Evolutionary conservation across 2,113 vertebrate species (phyloP), one percentile per base, ranked within the genome.

Genomic region (Caloenas nicobarica): DNA sequence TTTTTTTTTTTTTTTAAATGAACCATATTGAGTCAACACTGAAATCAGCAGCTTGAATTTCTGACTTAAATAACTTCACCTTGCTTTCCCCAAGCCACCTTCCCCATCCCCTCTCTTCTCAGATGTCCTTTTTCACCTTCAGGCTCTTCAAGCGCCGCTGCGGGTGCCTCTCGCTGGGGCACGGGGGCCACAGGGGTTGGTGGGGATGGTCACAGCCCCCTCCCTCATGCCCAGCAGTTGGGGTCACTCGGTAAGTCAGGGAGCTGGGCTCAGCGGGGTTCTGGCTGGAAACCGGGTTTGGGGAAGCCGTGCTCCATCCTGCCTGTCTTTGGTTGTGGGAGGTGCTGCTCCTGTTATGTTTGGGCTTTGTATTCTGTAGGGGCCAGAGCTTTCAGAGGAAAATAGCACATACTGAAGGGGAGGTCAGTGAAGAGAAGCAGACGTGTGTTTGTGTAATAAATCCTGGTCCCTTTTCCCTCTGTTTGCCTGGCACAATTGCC

Each of bases 91-190:
- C 18, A 40, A 24, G 7, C 17, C 22, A 13, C 8, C 13, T 51
- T 76, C 46, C 11, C 79, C 26, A 70, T 48, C 8, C 25, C 9
- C 6, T 83, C 29, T 50, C 34, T 48, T 16, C 10, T 68, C 34
- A 23, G n/a, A 18, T 58, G 22, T 51, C 22, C 13, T 51, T 79
- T 69, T 64, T 24, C 16, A 50, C 36, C 18, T 46, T 70, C 28
- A 65, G 33, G 34, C 29, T 78, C 24, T 46, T 46, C 44, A 46
- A 19, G 44, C 18, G 34, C 44, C 58, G 18, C 33, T 68, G 16
- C 1, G 2, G 7, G 9, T 40, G 21, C 13, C 28, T 78, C 22
- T 17, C 0, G 0, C 51, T 61, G 50, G 16, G 33, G 5, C 28
- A 1, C 0, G 2, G 25, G 9, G 16, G 6, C 16, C 33, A 31